Conservation (phyloP, 2,113 vertebrate genomes). For the Calonectris borealis region DNA sequence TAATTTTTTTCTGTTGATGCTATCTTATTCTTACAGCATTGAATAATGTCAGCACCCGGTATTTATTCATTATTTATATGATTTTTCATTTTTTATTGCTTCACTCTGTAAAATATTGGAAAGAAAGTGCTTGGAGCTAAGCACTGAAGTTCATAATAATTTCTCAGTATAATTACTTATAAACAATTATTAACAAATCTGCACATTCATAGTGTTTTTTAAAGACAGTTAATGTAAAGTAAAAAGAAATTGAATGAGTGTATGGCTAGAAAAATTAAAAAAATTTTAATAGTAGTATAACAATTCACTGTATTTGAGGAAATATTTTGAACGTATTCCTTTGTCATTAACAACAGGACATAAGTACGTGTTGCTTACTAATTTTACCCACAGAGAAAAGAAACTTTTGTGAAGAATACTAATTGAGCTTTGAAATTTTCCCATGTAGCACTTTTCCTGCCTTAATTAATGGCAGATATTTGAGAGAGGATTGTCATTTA, state of each 20-base stretch:
- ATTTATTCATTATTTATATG: background rate
- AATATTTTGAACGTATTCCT: background rate
- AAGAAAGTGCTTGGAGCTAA: background rate
- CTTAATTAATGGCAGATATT: slow-evolving; percentile 13
- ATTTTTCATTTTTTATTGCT: background rate
- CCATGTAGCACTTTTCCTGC: background rate
- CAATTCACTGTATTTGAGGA: background rate
- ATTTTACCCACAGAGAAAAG: background rate
- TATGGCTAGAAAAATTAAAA: background rate
- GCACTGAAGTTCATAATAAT: background rate
- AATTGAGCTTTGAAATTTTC: slow-evolving; percentile 3
- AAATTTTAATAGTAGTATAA: background rate
- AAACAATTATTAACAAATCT: background rate
- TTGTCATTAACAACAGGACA: background rate
- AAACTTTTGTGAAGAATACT: background rate
- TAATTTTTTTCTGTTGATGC: background rate
- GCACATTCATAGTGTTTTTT: background rate
- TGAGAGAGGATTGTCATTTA: background rate
- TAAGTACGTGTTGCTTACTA: background rate
- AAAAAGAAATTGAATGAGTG: background rate
- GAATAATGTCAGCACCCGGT: background rate
- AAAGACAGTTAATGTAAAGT: background rate
- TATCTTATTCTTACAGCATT: background rate
- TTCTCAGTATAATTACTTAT: background rate
- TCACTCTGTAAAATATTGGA: background rate